phyloP scores from a whole-genome alignment of 1,140 invertebrate species.

The Caerostris extrusa region DNA sequence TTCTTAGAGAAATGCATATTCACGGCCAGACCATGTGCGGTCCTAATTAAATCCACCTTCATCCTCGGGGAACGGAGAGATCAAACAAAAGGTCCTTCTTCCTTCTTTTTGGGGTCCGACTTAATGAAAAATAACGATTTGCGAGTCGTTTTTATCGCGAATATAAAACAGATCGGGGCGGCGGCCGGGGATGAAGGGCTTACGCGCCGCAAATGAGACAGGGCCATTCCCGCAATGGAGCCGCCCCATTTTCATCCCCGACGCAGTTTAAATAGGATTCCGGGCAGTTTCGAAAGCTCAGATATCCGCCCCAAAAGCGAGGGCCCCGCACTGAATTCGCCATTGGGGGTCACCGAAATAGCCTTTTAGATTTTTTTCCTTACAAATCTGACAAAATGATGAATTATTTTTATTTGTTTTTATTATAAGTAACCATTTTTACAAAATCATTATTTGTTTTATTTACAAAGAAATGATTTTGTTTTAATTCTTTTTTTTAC shows the following conservation, averaged over 20 bases:
- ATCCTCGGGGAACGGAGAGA: slow-evolving; percentile 17
- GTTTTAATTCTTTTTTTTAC: no score
- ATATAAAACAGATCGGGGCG: slow-evolving; percentile 53
- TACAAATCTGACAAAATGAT: no score
- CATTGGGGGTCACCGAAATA: no score
- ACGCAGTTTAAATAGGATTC: slow-evolving; percentile 45
- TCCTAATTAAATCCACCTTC: slow-evolving; percentile 45
- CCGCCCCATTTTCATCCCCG: slow-evolving; percentile 4
- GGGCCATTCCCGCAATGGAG: slow-evolving; percentile 16
- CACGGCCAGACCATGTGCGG: neutral
- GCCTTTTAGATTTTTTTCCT: no score
- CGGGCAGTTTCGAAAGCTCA: neutral
- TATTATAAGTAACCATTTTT: no score
- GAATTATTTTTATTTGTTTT: no score
- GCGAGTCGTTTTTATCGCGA: slow-evolving; percentile 53
- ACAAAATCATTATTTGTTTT: no score
- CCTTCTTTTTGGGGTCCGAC: neutral
- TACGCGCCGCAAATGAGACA: slow-evolving; percentile 32
- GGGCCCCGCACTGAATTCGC: no score
- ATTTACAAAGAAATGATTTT: no score
- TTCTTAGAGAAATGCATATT: no score
- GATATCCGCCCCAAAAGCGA: neutral
- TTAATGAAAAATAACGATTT: slow-evolving; percentile 72
- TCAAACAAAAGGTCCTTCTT: slow-evolving; percentile 17
- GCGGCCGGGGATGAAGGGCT: slow-evolving; percentile 6